Base-by-base conservation (phyloP, 2,888 invertebrate species). In the Parochlus steinenii region DNA sequence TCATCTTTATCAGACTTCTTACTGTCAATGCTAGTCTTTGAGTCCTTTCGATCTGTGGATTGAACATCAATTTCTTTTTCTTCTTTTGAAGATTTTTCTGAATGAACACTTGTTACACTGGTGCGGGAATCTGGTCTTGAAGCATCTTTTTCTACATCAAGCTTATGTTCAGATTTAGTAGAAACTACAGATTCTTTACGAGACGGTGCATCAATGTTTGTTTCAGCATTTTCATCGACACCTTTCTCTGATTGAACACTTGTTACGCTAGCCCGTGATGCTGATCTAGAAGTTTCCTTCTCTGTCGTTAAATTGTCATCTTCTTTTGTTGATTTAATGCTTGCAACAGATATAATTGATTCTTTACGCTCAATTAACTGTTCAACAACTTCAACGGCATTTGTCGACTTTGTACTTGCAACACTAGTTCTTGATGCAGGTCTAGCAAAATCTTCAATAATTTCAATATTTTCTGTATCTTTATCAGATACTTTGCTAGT, bases 111-210 rank as follows among this genome's bases (percentile, higher is more conserved):
- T 18, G 33, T 28, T 26, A 25, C 37, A 34, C 40, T 40, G 10
- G 39, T 29, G 16, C 20, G 31, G 7, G 42, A 42, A 22, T 38
- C 38, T n/a, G 38, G 39, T 12, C 42, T 39, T 12, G 40, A 37
- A 18, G 31, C 32, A 22, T 31, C 20, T 18, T 27, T 14, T 6
- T 11, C 6, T 4, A 6, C 16, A 3, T 28, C 28, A 14, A 15
- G 15, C 17, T 28, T 28, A 8, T 28, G 6, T 28, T 28, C 28
- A 3, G 28, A 28, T 8, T 15, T n/a, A 11, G 17, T 12, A 6
- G 28, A 28, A 11, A 17, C 28, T n/a, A 28, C 12, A 8, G 8
- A 7, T 22, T 10, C n/a, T n/a, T n/a, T n/a, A n/a, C n/a, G n/a
- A n/a, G n/a, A n/a, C n/a, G n/a, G n/a, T n/a, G n/a, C n/a, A n/a